Evolutionary conservation across 2,797 vertebrate species (phyloP).

Genomic region (Diplodus puntazzo): DNA sequence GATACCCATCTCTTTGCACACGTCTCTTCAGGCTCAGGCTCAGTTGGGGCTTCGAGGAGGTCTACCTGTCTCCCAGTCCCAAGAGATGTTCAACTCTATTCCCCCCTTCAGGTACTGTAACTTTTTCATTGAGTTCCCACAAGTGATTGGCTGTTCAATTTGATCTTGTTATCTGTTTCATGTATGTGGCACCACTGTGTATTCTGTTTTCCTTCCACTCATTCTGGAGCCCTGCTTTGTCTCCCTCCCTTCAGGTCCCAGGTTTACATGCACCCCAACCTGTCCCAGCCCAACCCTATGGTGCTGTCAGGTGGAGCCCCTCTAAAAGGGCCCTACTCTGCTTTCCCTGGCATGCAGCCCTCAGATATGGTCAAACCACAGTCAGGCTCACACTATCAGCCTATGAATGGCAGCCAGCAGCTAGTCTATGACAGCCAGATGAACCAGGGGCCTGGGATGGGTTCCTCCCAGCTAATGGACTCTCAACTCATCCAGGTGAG

Average conservation of each 20-base stretch:
- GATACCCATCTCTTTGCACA: constrained; percentile 98
- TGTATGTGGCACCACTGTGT: neutral
- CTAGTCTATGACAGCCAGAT: constrained; percentile 95
- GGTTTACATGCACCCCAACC: constrained; percentile 99
- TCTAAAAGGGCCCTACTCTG: constrained; percentile 94
- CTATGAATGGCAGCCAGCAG: constrained; percentile 94
- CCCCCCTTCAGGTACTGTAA: constrained; percentile 92
- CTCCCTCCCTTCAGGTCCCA: constrained; percentile 88
- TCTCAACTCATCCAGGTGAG: constrained; percentile 97
- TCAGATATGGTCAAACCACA: constrained; percentile 97
- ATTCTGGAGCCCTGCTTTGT: neutral
- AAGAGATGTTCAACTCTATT: constrained; percentile 98
- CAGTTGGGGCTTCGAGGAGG: constrained; percentile 96
- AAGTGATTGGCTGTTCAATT: neutral
- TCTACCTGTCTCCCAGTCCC: constrained; percentile 97
- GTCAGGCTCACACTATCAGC: constrained; percentile 96
- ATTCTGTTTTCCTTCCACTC: neutral
- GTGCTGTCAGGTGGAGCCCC: constrained; percentile 94
- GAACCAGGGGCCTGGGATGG: constrained; percentile 92
- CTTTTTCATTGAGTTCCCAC: neutral
- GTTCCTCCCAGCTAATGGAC: constrained; percentile 97
- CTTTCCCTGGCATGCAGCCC: constrained; percentile 97
- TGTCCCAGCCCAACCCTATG: constrained; percentile 96
- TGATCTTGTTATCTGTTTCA: neutral
- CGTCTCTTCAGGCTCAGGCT: constrained; percentile 97